Conservation (phyloP, 1,140 invertebrate species). For the Drosophila pseudoobscura region DNA sequence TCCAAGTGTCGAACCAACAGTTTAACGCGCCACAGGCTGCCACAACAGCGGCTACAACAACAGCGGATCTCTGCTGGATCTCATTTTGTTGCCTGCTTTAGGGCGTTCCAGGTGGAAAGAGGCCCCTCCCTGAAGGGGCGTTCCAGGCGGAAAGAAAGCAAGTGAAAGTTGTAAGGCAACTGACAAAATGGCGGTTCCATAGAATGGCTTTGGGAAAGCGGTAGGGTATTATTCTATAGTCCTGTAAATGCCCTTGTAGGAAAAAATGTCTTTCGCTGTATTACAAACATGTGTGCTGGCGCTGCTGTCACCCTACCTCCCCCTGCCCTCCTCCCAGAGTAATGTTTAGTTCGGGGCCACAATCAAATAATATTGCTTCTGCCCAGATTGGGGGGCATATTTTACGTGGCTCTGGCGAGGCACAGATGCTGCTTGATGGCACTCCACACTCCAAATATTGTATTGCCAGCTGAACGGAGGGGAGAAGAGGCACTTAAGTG, state of each 20-base stretch:
- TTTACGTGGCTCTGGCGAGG: constrained; percentile 34
- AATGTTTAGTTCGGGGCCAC: constrained; percentile 47
- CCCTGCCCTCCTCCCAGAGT: neutral
- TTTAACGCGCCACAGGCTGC: no score
- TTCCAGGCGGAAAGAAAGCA: neutral
- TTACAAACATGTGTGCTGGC: constrained; percentile 31
- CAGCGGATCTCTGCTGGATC: constrained; percentile 14
- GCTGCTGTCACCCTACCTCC: no score
- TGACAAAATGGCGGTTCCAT: no score
- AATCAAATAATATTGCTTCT: constrained; percentile 66
- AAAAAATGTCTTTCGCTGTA: constrained; percentile 19
- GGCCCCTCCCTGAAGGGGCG: no score
- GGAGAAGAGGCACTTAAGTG: constrained; percentile 53
- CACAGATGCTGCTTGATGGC: constrained; percentile 25
- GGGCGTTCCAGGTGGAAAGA: constrained; percentile 24
- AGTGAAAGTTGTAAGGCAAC: constrained; percentile 35
- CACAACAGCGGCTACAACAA: constrained; percentile 10
- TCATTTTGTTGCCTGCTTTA: constrained; percentile 47
- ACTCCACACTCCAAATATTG: constrained; percentile 24
- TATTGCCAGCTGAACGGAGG: constrained; percentile 49
- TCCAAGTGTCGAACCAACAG: constrained; percentile 23
- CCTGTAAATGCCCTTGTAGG: no score
- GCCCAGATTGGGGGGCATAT: constrained; percentile 53
- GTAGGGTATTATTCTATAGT: neutral
- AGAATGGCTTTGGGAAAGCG: no score